phyloP scores from a whole-genome alignment of 2,113 vertebrate species.

The Hippocampus mohnikei region DNA sequence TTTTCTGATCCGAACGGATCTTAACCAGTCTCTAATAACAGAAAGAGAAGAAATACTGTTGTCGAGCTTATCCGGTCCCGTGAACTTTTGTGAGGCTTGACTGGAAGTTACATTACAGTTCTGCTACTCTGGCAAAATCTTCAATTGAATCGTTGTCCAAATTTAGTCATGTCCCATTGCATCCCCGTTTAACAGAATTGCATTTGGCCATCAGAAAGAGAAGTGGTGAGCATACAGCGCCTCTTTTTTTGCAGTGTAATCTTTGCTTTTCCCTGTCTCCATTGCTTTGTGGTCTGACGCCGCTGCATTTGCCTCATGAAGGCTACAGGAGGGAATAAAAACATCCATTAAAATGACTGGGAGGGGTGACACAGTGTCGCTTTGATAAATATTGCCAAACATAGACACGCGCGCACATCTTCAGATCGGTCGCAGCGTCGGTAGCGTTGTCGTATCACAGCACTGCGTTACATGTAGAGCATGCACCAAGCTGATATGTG shows the following conservation, averaged over 20 bases:
- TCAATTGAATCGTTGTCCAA: conserved; percentile 22
- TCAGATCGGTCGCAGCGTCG: neutral
- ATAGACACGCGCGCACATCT: neutral
- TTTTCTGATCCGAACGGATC: neutral
- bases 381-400: neutral
- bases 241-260: conserved; percentile 32
- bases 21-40: neutral
- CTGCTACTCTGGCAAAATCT: conserved; percentile 19
- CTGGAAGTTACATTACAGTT: neutral
- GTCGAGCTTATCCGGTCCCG: neutral
- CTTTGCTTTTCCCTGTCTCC: conserved; percentile 27
- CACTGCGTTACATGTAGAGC: neutral
- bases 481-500: neutral
- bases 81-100: conserved; percentile 5
- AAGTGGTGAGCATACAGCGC: conserved; percentile 64
- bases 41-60: neutral
- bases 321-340: conserved; percentile 52
- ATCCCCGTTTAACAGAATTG: conserved; percentile 26
- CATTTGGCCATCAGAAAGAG: conserved; percentile 62
- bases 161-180: conserved; percentile 48
- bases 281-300: conserved; percentile 12
- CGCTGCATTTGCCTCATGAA: conserved; percentile 61
- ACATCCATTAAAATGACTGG: conserved; percentile 4
- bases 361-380: neutral
- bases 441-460: neutral